Base-by-base conservation (phyloP, 2,888 invertebrate genomes). In the Alsophila aescularia region DNA sequence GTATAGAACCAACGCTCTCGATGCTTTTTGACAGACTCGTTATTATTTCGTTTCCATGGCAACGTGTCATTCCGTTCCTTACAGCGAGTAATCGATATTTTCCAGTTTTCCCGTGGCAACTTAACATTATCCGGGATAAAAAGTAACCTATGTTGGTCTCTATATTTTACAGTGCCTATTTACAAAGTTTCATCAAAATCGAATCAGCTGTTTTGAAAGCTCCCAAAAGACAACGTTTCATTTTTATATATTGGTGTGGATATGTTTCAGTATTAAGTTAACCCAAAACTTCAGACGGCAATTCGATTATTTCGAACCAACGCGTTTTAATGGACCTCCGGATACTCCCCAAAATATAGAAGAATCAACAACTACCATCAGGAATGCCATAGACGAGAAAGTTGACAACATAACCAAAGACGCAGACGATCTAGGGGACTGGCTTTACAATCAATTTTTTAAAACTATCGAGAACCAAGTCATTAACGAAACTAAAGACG, bases 381-480 rank as follows among this genome's bases (percentile, higher is more conserved):
- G 57, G 1, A 71, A 64, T 42, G 53, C 67, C 1, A 60, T 81
- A 8, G 75, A 81, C 50, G 61, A 71, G 18, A 79, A 78, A 52
- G 72, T 80, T 2, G 79, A 81, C 36, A 78, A 77, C 51, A 77
- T 82, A 43, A 60, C 81, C 2, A 83, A 84, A 67, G 83, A 85
- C 34, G 73, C 83, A 3, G 85, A 87, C 34, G 87, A 88, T 44
- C 75, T 90, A 27, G 81, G 90, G 13, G 87, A 90, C 57, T 91
- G 90, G 90, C 74, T 91, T 8, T 90, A 90, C 58, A 88, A 88
- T 57, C 89, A 90, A 58, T 91, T 91, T 55, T 90, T 88, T 55
- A 88, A 89, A 79, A 85, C 89, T 13, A 83, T 91, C 39, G 90
- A 91, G 63, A 85, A 75, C 39, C 87, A 88, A 78, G 85, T 89